Base-by-base conservation (phyloP, 92 coral and sea anemone genomes). In the Phenganax subtilis region DNA sequence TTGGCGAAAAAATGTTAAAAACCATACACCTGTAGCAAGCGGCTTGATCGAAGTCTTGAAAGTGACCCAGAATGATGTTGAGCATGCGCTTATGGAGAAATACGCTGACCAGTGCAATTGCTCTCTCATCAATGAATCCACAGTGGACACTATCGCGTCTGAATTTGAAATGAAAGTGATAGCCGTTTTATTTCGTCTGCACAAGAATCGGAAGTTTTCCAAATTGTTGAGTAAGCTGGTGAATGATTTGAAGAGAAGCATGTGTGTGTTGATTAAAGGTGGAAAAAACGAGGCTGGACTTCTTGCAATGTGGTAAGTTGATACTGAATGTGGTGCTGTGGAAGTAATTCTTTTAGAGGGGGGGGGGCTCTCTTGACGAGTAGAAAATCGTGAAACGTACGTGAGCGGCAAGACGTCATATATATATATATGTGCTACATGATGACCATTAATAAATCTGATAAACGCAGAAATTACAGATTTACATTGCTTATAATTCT, bases 161-260 rank as follows among this genome's bases (percentile, higher is more conserved):
- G 78, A 55, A 30, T 93, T 93, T 77, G 97, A 93, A 81, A 56
- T 65, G 28, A 86, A 89, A 51, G 83, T 91, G 51, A 9, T 86
- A 47, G 86, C 84, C 15, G 85, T 89, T 80, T 62, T 93, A 0
- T 68, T 73, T 31, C 27, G 62, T 6, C 75, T 88, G 20, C 51
- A 81, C 54, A 25, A 61, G 31, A 80, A 71, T 15, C 82, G 83
- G 7, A 76, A 64, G 16, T 84, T 85, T 76, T 81, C 69, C 15
- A 85, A 77, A 28, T 52, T 91, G 75, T 66, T 90, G 17, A 51
- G 66, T 44, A 81, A 81, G 54, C 54, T 91, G 56, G 68, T 85
- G 12, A 64, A 59, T 5, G 72, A 61, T 63, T 80, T 90, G 69
- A 72, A 75, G 55, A 70, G 66, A 61, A 82, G 76, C 62, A 67